phyloP scores from a whole-genome alignment of 2,797 vertebrate genomes.

The Darevskia mixta region DNA sequence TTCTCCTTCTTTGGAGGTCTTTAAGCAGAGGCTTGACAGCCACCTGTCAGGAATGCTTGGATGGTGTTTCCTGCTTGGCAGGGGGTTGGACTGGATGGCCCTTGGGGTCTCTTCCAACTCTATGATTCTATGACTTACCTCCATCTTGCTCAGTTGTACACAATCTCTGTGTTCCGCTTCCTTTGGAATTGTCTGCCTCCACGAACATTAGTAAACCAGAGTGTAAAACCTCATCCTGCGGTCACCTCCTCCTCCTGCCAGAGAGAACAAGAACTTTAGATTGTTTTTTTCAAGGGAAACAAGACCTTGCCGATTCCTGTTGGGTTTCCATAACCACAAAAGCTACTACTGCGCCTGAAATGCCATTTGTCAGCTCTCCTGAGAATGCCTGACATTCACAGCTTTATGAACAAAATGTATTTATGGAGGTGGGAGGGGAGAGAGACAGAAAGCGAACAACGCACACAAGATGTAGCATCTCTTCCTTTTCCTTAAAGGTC shows the following conservation, averaged over 20 bases:
- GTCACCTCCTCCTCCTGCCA: background rate
- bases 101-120: no score
- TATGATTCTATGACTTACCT: no score
- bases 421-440: background rate
- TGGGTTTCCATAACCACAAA: constrained; percentile 25
- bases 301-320: constrained; percentile 15
- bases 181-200: background rate
- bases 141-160: background rate
- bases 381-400: constrained; percentile 33
- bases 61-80: no score
- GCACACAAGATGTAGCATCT: background rate
- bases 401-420: constrained; percentile 14
- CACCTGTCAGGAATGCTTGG: no score
- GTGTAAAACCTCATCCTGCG: background rate
- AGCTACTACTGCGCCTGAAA: constrained; percentile 29
- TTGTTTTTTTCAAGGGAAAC: constrained; percentile 29
- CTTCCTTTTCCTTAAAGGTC: constrained; percentile 27
- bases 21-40: no score
- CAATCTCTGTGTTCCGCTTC: background rate
- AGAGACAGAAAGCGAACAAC: background rate
- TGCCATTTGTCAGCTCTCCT: constrained; percentile 11
- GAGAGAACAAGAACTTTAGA: constrained; percentile 16
- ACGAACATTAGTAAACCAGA: background rate
- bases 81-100: no score
- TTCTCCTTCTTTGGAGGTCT: no score